Conservation (phyloP, 2,113 vertebrate genomes). For the Orthochromis malagaraziensis region DNA sequence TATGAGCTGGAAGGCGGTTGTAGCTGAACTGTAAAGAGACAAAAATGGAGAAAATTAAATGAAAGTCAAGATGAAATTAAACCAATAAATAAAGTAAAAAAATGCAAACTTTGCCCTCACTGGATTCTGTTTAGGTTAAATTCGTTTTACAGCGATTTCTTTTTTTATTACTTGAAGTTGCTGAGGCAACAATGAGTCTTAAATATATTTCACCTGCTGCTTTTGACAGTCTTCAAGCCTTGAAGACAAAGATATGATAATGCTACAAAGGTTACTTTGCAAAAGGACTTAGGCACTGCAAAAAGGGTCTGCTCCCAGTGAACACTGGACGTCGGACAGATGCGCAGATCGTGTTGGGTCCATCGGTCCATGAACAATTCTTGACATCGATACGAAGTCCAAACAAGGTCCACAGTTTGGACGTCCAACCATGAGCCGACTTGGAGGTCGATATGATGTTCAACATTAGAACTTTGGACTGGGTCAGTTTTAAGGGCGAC, state of each 20-base stretch:
- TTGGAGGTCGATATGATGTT: not conserved
- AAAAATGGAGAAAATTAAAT: not conserved
- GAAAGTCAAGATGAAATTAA: not conserved
- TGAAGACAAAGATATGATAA: not conserved
- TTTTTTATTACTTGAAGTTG: not conserved
- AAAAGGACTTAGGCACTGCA: not conserved
- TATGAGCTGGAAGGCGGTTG: not conserved
- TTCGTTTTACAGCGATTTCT: accelerated
- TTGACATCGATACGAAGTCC: not conserved
- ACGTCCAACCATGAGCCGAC: not conserved
- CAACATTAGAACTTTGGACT: not conserved
- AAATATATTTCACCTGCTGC: not conserved
- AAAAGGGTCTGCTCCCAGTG: not conserved
- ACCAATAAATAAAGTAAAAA: not conserved
- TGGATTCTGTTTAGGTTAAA: not conserved
- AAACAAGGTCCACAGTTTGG: not conserved
- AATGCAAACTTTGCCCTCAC: not conserved
- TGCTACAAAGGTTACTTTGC: not conserved
- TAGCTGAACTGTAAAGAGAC: not conserved
- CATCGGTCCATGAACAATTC: not conserved
- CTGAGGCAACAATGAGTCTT: not conserved
- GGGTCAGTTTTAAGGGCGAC: not conserved
- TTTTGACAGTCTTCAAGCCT: not conserved
- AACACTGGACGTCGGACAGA: not conserved
- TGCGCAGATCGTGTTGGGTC: not conserved